Base-by-base conservation (phyloP, 2,888 invertebrate genomes). In the Eupithecia dodoneata region DNA sequence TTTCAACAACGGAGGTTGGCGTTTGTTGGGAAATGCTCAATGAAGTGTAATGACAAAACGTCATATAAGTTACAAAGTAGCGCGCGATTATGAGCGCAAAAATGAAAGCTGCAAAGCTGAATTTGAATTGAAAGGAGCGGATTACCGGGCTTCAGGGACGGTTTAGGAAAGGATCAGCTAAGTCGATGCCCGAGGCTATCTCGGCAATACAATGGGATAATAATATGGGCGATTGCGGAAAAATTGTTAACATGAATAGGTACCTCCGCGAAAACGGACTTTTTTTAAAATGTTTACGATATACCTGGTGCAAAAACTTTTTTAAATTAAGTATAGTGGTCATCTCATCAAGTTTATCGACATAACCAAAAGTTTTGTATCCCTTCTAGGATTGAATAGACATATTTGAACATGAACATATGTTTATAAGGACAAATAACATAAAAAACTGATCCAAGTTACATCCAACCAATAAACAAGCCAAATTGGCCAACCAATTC, bases 141-240 rank as follows among this genome's bases (percentile, higher is more conserved):
- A 84, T 86, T 86, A 87, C 84, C 84, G 85, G 87, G 85, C 86
- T 87, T 85, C 85, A 85, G 88, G 88, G 90, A 89, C 87, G 88
- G 91, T 90, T 90, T 90, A 88, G 89, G 90, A 90, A 91, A 89
- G 92, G 92, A 93, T 93, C 93, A 90, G 91, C 90, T 90, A 88
- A 90, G 90, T 87, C 88, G 87, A 89, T 87, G 91, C 92, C 90
- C 85, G 87, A 85, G 93, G 93, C 93, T 92, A 94, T 94, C 93
- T 90, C 85, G 85, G 87, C 87, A 85, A 85, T 85, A 93, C 93
- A 93, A 93, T 94, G 90, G 91, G 89, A 90, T 92, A 93, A 91
- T 93, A 92, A 91, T 91, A 92, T 90, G 88, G 90, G 88, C 88
- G 92, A 93, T 93, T 90, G 91, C 87, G 89, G 90, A 92, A 92